Conservation (phyloP, 2,113 vertebrate genomes). For the Oryzias curvinotus region DNA sequence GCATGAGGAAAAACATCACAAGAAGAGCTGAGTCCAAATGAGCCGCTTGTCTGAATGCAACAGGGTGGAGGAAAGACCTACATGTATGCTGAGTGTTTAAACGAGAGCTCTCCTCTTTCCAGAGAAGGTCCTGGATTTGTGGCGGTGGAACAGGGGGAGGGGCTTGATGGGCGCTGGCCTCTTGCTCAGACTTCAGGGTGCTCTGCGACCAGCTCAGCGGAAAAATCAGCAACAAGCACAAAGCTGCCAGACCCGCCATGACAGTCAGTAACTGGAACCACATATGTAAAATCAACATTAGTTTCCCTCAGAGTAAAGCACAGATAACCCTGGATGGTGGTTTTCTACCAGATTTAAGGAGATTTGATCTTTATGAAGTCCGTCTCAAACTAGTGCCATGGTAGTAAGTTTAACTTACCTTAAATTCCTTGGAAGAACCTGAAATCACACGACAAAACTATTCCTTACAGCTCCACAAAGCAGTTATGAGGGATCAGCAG, state of each 20-base stretch:
- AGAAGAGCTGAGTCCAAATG: too few relatives aligned
- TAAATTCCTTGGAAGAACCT: neutral
- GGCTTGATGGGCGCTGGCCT: constrained; percentile 21
- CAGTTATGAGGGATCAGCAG: neutral
- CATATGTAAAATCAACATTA: neutral
- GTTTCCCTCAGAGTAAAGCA: neutral
- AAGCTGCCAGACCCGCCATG: constrained; percentile 44
- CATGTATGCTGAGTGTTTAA: constrained; percentile 50
- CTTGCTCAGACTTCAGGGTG: constrained; percentile 47
- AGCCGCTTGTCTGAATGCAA: neutral
- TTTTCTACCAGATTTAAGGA: too few relatives aligned
- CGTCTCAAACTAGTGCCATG: too few relatives aligned
- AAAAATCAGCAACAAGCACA: constrained; percentile 57
- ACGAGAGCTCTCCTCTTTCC: constrained; percentile 32
- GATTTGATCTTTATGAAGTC: too few relatives aligned
- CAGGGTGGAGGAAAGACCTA: constrained; percentile 32
- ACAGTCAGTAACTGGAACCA: constrained; percentile 2
- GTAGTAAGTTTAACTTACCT: too few relatives aligned
- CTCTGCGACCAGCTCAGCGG: constrained; percentile 60
- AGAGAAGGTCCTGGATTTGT: constrained; percentile 28
- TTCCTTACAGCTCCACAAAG: neutral
- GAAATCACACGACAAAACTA: neutral
- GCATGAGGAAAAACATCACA: neutral
- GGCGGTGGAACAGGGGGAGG: constrained; percentile 26
- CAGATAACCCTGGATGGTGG: too few relatives aligned